Evolutionary conservation across 30 jellyfish, hydroid and myxozoan genomes (phyloP).

Genomic region (Nemopilema nomurai): DNA sequence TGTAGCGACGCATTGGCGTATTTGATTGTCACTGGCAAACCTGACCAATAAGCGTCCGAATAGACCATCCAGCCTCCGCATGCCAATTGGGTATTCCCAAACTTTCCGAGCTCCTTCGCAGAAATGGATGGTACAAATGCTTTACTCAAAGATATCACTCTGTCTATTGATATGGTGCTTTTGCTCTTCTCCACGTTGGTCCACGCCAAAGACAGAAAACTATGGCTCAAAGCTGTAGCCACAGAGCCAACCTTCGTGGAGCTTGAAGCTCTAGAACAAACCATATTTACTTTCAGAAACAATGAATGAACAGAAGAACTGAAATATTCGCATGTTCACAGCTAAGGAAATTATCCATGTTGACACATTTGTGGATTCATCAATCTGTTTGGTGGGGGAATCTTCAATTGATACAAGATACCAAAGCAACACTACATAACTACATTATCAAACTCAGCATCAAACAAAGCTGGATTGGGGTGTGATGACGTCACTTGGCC

Average conservation of each 20-base stretch:
- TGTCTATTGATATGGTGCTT: background rate
- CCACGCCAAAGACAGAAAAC: background rate
- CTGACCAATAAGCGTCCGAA: background rate
- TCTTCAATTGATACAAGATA: no score
- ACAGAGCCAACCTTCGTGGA: background rate
- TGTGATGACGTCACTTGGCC: no score
- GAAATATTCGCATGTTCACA: background rate
- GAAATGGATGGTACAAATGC: background rate
- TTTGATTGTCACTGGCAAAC: constrained; percentile 6
- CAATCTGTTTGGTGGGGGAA: no score
- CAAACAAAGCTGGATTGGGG: no score
- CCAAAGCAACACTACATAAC: no score
- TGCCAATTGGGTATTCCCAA: background rate
- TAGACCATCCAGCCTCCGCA: constrained; percentile 31
- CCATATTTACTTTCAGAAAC: background rate
- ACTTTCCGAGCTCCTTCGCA: background rate
- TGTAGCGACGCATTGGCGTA: background rate
- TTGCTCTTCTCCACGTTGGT: background rate
- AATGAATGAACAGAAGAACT: background rate
- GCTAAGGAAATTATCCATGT: no score
- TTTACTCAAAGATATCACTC: background rate
- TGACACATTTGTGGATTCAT: no score
- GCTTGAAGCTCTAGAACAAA: background rate
- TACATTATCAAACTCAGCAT: no score
- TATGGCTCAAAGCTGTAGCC: background rate